Evolutionary conservation across 2,113 vertebrate genomes (phyloP).

Genomic region (Lucifuga dentata): DNA sequence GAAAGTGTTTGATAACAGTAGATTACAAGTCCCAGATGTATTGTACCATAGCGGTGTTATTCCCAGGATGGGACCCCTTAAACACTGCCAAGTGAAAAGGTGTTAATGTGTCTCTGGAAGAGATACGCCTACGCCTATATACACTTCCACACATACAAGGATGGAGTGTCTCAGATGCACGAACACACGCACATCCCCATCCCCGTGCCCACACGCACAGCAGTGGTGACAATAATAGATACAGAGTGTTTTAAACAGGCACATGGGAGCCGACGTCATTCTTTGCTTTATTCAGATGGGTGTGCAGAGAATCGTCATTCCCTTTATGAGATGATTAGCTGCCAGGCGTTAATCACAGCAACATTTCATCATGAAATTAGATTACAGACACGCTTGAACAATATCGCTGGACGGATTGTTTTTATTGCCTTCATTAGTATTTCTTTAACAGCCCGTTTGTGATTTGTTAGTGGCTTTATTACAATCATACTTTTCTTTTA

Average conservation of each 20-base stretch:
- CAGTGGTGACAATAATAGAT: slow-evolving; percentile 43
- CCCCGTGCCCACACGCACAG: slow-evolving; percentile 12
- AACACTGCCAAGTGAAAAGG: slow-evolving; percentile 62
- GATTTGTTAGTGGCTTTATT: slow-evolving; percentile 62
- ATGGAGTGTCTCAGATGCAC: slow-evolving; percentile 17
- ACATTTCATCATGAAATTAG: slow-evolving; percentile 65
- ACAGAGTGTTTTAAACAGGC: slow-evolving; percentile 60
- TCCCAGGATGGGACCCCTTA: slow-evolving; percentile 52
- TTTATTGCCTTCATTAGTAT: slow-evolving; percentile 71
- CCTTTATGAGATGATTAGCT: slow-evolving; percentile 57
- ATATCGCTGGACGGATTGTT: slow-evolving; percentile 50
- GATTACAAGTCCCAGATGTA: slow-evolving; percentile 52
- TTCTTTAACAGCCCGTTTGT: slow-evolving; percentile 57
- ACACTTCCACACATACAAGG: slow-evolving; percentile 5
- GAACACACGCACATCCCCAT: slow-evolving; percentile 8
- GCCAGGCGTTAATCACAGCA: slow-evolving; percentile 55
- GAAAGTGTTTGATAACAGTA: slow-evolving; percentile 57
- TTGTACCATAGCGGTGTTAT: slow-evolving; percentile 52
- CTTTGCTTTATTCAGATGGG: slow-evolving; percentile 22
- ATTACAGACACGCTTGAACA: slow-evolving; percentile 52
- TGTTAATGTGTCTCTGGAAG: slow-evolving; percentile 71
- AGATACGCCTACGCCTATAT: slow-evolving; percentile 16
- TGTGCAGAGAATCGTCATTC: slow-evolving; percentile 41
- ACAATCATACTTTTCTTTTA: slow-evolving; percentile 54
- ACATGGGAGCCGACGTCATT: slow-evolving; percentile 36